Conservation (phyloP, 1,140 invertebrate species). For the Cotesia glomerata region DNA sequence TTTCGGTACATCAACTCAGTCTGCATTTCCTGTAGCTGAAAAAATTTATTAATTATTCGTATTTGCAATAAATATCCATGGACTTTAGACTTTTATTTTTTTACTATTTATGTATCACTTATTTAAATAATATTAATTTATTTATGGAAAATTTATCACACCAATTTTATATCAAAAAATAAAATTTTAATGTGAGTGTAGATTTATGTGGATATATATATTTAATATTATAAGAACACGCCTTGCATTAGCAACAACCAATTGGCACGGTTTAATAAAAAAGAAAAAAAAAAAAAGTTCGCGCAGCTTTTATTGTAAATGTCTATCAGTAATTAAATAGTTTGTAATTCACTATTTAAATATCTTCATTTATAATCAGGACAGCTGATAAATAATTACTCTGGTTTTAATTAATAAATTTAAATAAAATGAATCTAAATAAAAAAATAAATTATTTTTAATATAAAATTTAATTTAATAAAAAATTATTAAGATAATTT, state of each 20-base stretch:
- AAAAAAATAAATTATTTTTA: too few species aligned
- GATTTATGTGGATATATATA: not conserved
- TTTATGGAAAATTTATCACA: too few species aligned
- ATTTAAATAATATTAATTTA: too few species aligned
- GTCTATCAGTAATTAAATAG: not conserved
- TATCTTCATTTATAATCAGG: not conserved
- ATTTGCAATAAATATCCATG: not conserved
- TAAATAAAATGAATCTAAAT: too few species aligned
- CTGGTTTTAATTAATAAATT: not conserved
- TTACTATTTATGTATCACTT: not conserved
- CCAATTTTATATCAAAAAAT: not conserved
- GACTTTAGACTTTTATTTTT: not conserved
- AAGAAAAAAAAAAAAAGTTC: not conserved
- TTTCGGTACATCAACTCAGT: conserved; percentile 57
- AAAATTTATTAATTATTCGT: not conserved
- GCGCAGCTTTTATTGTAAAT: not conserved
- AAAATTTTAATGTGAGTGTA: not conserved
- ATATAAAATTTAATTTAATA: too few species aligned
- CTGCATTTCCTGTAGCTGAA: conserved; percentile 46
- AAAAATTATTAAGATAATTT: too few species aligned
- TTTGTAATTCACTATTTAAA: not conserved
- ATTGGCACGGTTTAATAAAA: not conserved
- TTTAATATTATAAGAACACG: conserved; percentile 11
- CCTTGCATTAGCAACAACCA: not conserved
- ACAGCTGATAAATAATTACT: too few species aligned